Evolutionary conservation across 2,888 invertebrate genomes (phyloP).

Genomic region (Mactromeris polynyma): DNA sequence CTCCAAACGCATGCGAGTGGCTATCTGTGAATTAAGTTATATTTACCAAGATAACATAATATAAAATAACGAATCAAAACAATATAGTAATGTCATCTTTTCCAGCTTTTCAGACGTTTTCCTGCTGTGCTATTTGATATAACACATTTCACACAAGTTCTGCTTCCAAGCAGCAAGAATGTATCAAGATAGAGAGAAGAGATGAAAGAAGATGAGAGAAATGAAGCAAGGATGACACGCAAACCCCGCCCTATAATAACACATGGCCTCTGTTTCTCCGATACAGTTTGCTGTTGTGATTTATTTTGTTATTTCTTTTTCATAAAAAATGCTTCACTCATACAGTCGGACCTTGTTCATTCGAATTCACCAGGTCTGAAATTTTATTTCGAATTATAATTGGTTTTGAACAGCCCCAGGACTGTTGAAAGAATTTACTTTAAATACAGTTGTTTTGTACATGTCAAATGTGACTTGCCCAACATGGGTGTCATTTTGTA

Average conservation of each 20-base stretch:
- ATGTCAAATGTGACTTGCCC: too few relatives aligned
- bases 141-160: too few relatives aligned
- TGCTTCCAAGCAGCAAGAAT: not conserved
- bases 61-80: not conserved
- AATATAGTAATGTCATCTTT: not conserved
- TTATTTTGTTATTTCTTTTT: not conserved
- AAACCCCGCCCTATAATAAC: slow-evolving; percentile 58
- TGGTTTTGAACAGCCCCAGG: not conserved
- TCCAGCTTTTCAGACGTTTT: too few relatives aligned
- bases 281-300: not conserved
- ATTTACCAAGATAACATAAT: not conserved
- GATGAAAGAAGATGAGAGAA: slow-evolving; percentile 9
- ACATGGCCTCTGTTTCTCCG: slow-evolving; percentile 70
- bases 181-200: not conserved
- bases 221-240: slow-evolving; percentile 73
- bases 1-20: slow-evolving; percentile 1
- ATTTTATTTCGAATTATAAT: too few relatives aligned
- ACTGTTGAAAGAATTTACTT: too few relatives aligned
- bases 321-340: not conserved
- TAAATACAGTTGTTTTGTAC: too few relatives aligned
- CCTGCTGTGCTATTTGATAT: too few relatives aligned
- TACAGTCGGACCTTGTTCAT: too few relatives aligned
- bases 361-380: too few relatives aligned
- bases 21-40: not conserved
- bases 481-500: too few relatives aligned